phyloP scores from a whole-genome alignment of 2,888 invertebrate species.

The Chloroclystis v-ata region DNA sequence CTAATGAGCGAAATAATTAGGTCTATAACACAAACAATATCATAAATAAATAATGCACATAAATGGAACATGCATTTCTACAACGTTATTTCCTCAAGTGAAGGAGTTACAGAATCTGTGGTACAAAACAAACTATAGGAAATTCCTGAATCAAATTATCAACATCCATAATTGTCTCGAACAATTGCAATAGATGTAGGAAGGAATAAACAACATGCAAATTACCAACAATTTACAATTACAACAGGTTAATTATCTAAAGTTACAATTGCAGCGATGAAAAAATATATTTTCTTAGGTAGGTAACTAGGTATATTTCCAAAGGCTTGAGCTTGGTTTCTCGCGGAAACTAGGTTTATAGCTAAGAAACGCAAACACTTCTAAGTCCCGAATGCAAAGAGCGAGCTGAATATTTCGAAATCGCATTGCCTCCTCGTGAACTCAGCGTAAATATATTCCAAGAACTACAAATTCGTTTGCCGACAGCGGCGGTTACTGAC shows the following conservation, averaged over 20 bases:
- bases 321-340: conserved; percentile 22
- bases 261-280: conserved; percentile 23
- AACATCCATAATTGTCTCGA: conserved; percentile 24
- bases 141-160: conserved; percentile 30
- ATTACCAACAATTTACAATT: conserved; percentile 24
- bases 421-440: conserved; percentile 58
- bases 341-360: conserved; percentile 69
- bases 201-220: conserved; percentile 27
- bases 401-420: conserved; percentile 57
- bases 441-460: conserved; percentile 59
- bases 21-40: conserved; percentile 33
- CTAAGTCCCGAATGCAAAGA: conserved; percentile 60
- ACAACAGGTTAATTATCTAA: conserved; percentile 22
- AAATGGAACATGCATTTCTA: conserved; percentile 29
- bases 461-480: conserved; percentile 51
- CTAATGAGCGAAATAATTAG: conserved; percentile 38
- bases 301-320: conserved; percentile 13
- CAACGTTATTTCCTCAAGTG: conserved; percentile 11
- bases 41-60: conserved; percentile 34
- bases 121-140: conserved; percentile 26
- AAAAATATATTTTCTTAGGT: conserved; percentile 15
- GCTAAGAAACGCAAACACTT: conserved; percentile 65
- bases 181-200: conserved; percentile 27
- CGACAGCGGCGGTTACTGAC: conserved; percentile 25
- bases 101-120: conserved; percentile 11